Evolutionary conservation across 2,113 vertebrate species (phyloP).

Genomic region (Oncorhynchus tshawytscha): DNA sequence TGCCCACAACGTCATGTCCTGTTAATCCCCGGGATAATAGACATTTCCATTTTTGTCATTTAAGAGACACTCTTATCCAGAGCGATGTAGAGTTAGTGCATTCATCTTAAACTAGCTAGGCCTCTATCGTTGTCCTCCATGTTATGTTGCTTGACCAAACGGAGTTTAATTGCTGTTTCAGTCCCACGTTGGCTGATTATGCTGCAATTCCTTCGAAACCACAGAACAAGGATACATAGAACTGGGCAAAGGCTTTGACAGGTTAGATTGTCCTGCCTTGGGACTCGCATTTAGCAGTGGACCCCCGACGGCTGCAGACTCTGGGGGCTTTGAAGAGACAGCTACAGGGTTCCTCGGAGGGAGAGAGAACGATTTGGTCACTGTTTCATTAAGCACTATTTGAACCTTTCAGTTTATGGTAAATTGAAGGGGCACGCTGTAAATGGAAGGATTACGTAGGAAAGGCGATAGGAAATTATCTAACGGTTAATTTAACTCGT

Average conservation of each 20-base stretch:
- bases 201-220: constrained; percentile 70
- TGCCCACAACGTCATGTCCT: too few species aligned
- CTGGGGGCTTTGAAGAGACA: constrained; percentile 79
- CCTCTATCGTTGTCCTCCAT: constrained; percentile 54
- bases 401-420: constrained; percentile 98
- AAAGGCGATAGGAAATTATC: constrained; percentile 94
- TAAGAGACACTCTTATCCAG: not conserved
- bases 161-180: constrained; percentile 82
- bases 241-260: constrained; percentile 77
- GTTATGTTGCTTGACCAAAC: constrained; percentile 72
- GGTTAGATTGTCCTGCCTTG: constrained; percentile 76
- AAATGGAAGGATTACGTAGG: constrained; percentile 92
- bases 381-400: constrained; percentile 98
- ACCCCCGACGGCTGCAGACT: constrained; percentile 71
- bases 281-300: constrained; percentile 68
- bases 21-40: too few species aligned
- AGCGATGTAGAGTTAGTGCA: not conserved
- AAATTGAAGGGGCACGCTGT: constrained; percentile 91
- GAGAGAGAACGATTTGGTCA: constrained; percentile 87
- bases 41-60: too few species aligned
- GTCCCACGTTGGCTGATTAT: constrained; percentile 80
- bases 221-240: constrained; percentile 62
- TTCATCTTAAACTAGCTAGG: constrained; percentile 25
- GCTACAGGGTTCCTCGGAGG: constrained; percentile 79
- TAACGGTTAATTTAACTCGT: constrained; percentile 99